phyloP scores from a whole-genome alignment of 2,113 vertebrate genomes.

The Silurus asotus region DNA sequence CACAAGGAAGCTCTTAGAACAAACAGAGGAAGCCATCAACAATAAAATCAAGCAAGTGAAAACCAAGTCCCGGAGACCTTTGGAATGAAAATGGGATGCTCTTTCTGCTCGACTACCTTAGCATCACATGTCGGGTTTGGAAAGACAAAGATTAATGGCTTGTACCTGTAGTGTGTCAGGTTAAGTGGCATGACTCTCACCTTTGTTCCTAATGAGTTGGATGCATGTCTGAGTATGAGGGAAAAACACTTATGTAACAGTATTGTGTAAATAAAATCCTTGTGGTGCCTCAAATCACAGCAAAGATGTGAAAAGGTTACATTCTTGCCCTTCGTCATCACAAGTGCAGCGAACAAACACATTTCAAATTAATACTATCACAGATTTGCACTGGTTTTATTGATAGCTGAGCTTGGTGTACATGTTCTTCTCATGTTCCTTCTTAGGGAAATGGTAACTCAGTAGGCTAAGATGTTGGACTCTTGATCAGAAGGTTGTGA shows the following conservation, averaged over 20 bases:
- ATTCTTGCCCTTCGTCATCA: background rate
- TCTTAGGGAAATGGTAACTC: no score
- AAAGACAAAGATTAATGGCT: conserved; percentile 28
- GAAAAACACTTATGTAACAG: background rate
- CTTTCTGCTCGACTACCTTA: conserved; percentile 12
- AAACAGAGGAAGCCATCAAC: conserved; percentile 41
- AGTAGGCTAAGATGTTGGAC: no score
- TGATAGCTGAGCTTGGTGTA: no score
- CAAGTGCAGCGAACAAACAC: background rate
- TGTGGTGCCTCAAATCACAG: background rate
- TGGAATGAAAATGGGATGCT: conserved; percentile 9
- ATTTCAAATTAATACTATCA: no score
- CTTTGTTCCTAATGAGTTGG: conserved; percentile 9
- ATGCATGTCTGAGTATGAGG: conserved; percentile 9
- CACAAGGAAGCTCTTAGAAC: conserved; percentile 36
- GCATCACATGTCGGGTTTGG: background rate
- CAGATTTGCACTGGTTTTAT: no score
- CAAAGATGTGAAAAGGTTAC: background rate
- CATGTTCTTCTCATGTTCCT: no score
- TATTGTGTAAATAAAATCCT: background rate
- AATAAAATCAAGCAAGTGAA: conserved; percentile 39
- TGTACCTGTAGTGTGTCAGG: conserved; percentile 37
- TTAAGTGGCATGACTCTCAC: conserved; percentile 19
- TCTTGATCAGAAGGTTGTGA: no score
- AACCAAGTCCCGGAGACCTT: conserved; percentile 34